phyloP scores from a whole-genome alignment of 2,797 vertebrate genomes.

The Lemur catta region DNA sequence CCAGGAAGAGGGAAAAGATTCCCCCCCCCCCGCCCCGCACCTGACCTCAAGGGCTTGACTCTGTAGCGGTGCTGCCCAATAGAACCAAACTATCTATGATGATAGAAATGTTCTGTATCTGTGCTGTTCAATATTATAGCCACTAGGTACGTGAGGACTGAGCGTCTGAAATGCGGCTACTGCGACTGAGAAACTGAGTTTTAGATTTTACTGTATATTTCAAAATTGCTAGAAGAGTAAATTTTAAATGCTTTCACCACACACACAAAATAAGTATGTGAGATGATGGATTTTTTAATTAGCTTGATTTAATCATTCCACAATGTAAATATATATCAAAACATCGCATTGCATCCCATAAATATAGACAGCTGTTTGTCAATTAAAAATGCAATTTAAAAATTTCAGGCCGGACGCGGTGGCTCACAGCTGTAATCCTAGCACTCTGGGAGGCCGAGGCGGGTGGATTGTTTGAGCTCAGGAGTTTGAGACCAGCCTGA shows the following conservation, averaged over 20 bases:
- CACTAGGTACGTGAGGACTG: not conserved
- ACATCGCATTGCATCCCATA: not conserved
- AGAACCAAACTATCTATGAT: not conserved
- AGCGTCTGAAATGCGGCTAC: not conserved
- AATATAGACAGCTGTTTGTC: not conserved
- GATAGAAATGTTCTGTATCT: not conserved
- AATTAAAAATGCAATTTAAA: not conserved
- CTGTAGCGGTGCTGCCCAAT: not conserved
- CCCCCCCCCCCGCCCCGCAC: not conserved
- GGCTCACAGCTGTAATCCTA: too few species aligned
- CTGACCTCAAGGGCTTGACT: not conserved
- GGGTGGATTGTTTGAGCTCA: too few species aligned
- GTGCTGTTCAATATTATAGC: not conserved
- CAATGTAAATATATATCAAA: not conserved
- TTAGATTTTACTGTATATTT: not conserved
- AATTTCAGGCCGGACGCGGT: too few species aligned
- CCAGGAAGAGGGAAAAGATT: not conserved
- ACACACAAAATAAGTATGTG: not conserved
- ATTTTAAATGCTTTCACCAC: conserved; percentile 10
- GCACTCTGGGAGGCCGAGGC: too few species aligned
- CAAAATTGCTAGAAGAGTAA: not conserved
- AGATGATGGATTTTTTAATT: not conserved
- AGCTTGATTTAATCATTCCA: not conserved
- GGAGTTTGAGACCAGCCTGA: too few species aligned
- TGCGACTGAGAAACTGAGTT: not conserved